phyloP scores from a whole-genome alignment of 2,113 vertebrate genomes.

The Tyto alba region DNA sequence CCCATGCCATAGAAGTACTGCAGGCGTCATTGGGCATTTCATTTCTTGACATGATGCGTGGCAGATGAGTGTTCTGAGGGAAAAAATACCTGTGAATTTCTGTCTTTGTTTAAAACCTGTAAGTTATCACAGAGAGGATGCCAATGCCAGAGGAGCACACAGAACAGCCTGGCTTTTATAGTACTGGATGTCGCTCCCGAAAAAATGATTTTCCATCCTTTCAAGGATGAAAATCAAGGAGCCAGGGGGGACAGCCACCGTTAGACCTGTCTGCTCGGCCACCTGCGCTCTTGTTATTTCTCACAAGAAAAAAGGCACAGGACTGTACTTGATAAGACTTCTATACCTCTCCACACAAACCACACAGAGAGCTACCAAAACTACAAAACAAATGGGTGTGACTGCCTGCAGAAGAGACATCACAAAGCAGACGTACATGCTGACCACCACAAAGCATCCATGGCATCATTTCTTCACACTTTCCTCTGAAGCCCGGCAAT shows the following conservation, averaged over 20 bases:
- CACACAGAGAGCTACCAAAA: not conserved
- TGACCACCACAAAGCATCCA: not conserved
- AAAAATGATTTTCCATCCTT: not conserved
- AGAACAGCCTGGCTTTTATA: not conserved
- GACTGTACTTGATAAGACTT: not conserved
- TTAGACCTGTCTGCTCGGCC: not conserved
- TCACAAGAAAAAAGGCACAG: not conserved
- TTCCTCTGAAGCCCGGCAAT: not conserved
- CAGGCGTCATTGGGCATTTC: not conserved
- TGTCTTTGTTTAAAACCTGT: not conserved
- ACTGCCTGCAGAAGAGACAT: not conserved
- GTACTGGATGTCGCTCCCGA: not conserved
- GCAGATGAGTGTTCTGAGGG: not conserved
- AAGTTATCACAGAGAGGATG: not conserved
- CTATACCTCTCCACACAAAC: not conserved
- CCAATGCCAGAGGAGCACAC: not conserved
- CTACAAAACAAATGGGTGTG: not conserved
- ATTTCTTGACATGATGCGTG: not conserved
- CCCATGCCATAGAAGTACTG: not conserved
- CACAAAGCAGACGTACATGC: fast-evolving
- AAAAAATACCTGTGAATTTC: not conserved
- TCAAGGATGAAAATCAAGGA: not conserved
- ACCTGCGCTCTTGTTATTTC: not conserved
- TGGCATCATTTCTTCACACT: not conserved
- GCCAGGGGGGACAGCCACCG: fast-evolving